A percentile compares a stretch with the other conserved stretches of the same genome.
These are phyloP conservation scores for Cirrhinus mrigala DNA, from an alignment of 2,797 vertebrate species.

Conservation along the genomic window DNA sequence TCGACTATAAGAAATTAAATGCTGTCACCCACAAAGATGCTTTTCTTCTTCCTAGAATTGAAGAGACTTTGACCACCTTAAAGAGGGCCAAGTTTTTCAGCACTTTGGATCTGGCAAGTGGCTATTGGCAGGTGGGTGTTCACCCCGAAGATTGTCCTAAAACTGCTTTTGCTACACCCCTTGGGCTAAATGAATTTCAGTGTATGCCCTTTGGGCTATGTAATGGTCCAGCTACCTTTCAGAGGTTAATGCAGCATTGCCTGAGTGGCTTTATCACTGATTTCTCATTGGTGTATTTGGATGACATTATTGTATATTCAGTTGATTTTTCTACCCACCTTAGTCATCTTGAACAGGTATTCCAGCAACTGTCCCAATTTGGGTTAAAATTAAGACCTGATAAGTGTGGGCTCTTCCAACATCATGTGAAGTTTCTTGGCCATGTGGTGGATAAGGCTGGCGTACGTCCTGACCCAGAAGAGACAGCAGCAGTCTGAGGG, in stretches of 20 bases:
- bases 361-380: neutral
- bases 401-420: constrained; percentile 19
- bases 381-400: constrained; percentile 5
- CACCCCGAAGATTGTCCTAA: neutral
- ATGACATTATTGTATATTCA: constrained; percentile 48
- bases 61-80: constrained; percentile 20
- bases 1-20: neutral
- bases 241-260: constrained; percentile 43
- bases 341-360: constrained; percentile 41
- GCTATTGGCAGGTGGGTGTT: neutral
- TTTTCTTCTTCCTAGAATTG: constrained; percentile 19
- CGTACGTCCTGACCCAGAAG: neutral
- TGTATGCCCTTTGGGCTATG: neutral
- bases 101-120: neutral
- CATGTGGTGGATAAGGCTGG: constrained; percentile 19
- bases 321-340: constrained; percentile 35
- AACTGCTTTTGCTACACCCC: too few species aligned
- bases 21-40: constrained; percentile 10
- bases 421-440: constrained; percentile 24
- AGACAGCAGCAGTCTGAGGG: neutral
- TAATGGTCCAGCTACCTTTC: constrained; percentile 11
- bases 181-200: neutral
- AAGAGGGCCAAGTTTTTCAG: neutral
- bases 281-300: constrained; percentile 20
- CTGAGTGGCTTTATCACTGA: constrained; percentile 14